Evolutionary conservation across 2,888 invertebrate genomes (phyloP).

Genomic region (Atrina japonica): DNA sequence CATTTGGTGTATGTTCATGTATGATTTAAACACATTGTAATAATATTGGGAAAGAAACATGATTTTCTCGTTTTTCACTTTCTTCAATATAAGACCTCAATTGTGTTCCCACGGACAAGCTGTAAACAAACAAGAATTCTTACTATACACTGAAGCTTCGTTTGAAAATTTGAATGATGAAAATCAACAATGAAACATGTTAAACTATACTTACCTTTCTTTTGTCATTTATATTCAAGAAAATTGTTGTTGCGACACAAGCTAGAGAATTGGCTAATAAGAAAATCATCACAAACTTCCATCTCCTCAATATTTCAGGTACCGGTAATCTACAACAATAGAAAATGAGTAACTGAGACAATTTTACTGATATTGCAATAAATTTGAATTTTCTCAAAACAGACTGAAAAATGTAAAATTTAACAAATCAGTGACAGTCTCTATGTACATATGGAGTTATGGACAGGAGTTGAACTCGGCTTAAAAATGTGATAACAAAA

Average conservation of each 20-base stretch:
- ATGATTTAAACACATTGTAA: too few relatives aligned
- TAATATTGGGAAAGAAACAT: too few relatives aligned
- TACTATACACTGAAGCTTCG: not conserved
- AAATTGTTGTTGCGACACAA: conserved; percentile 71
- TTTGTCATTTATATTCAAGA: conserved; percentile 75
- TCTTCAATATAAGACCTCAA: too few relatives aligned
- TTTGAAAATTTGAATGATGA: not conserved
- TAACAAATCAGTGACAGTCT: too few relatives aligned
- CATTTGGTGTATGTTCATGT: too few relatives aligned
- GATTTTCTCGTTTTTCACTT: too few relatives aligned
- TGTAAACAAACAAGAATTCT: not conserved
- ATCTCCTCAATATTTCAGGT: conserved; percentile 64
- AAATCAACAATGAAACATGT: not conserved
- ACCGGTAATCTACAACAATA: conserved; percentile 34
- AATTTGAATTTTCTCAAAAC: not conserved
- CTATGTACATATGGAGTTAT: too few relatives aligned
- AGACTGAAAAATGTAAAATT: too few relatives aligned
- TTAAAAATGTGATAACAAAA: too few relatives aligned
- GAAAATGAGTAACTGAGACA: conserved; percentile 9
- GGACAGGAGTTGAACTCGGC: too few relatives aligned
- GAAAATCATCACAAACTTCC: conserved; percentile 81
- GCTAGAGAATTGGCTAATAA: conserved; percentile 77
- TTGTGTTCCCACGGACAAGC: too few relatives aligned
- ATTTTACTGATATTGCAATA: not conserved
- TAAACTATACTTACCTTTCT: conserved; percentile 66